Base-by-base conservation (phyloP, 2,888 invertebrate genomes). In the Timandra comae region DNA sequence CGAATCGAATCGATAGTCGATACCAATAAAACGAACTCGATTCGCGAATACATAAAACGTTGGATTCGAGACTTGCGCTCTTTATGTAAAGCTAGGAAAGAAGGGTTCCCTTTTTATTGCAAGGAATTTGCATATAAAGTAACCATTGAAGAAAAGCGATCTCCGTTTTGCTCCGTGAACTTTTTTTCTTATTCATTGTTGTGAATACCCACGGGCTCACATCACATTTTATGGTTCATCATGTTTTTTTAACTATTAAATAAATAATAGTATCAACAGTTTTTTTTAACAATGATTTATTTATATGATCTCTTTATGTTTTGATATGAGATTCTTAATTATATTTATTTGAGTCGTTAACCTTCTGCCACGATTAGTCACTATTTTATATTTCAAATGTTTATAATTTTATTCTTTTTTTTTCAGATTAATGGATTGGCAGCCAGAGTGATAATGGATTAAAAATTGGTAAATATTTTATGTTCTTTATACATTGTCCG, bases 131-230 rank as follows among this genome's bases (percentile, higher is more conserved):
- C 85, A 85, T 85, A 82, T 85, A 85, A 85, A 85, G 85, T 85
- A 85, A 85, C 82, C 84, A 82, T 85, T 80, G 79, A 84, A 85
- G 85, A 78, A 82, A 84, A 80, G 77, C 79, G 82, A 85, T 84
- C 84, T 75, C 70, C 68, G 72, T 69, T 77, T 63, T 69, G 67
- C 66, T 71, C 51, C 62, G 59, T 65, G 70, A 69, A 53, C 54
- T n/a, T 76, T 74, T 66, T 81, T 80, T 77, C 71, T 72, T 77
- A 81, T 82, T 84, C 81, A 82, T 84, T 81, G 84, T 82, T 74
- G 61, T 63, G 70, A 73, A 81, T 77, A 73, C 24, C 72, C 76
- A 66, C 59, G 68, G 60, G 60, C 63, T 66, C 70, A 65, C 69
- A 68, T 70, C 65, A 50, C 50, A 49, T 76, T 84, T 84, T 82